Percentiles rank a stretch among this genome's conserved stretches.
Evolutionary conservation across 2,888 invertebrate genomes (phyloP).

Genomic region (Lissocephala sabroskyi): DNA sequence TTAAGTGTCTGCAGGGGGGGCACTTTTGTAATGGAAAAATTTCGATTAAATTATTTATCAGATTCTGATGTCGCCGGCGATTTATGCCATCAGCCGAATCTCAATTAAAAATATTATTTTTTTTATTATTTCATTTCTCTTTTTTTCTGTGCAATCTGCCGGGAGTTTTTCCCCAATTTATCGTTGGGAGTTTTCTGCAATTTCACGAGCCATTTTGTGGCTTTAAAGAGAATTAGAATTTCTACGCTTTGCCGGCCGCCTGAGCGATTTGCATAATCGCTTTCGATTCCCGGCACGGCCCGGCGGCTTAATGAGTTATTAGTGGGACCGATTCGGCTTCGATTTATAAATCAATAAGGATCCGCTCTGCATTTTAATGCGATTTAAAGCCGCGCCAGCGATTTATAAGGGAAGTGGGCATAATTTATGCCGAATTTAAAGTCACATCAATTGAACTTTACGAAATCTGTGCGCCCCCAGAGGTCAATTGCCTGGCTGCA

Average conservation of each 20-base stretch:
- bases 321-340: constrained; percentile 57
- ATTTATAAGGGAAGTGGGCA: no score
- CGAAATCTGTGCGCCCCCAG: background rate
- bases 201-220: constrained; percentile 43
- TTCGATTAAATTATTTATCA: constrained; percentile 66
- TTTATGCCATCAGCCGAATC: constrained; percentile 60
- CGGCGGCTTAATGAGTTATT: constrained; percentile 67
- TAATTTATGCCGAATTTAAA: no score
- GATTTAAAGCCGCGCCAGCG: no score
- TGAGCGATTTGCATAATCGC: constrained; percentile 66
- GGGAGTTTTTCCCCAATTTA: constrained; percentile 38
- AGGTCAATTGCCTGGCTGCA: background rate
- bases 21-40: constrained; percentile 40
- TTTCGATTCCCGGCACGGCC: constrained; percentile 62
- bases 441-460: background rate
- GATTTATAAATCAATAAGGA: constrained; percentile 66
- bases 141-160: background rate
- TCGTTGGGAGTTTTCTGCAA: constrained; percentile 57
- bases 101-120: constrained; percentile 18
- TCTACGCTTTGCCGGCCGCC: background rate
- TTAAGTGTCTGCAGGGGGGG: constrained; percentile 41
- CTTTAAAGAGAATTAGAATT: background rate
- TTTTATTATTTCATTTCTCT: constrained; percentile 49
- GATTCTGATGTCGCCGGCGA: constrained; percentile 36
- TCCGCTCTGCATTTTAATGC: constrained; percentile 58